Evolutionary conservation across 2,888 invertebrate species (phyloP).

Genomic region (Calameuta pallipes): DNA sequence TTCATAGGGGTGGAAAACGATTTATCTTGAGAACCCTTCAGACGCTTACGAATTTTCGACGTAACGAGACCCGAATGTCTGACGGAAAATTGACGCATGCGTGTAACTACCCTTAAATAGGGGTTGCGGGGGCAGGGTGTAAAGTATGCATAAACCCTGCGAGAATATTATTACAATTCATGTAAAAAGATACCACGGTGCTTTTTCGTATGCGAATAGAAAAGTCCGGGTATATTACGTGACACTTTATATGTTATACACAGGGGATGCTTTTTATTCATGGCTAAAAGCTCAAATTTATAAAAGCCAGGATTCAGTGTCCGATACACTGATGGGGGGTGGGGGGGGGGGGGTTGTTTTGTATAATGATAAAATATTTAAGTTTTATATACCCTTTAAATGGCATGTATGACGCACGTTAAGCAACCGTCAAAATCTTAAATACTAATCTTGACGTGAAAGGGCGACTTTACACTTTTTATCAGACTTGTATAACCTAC

Average conservation of each 20-base stretch:
- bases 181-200: neutral
- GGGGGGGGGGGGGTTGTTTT: neutral
- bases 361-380: neutral
- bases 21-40: neutral
- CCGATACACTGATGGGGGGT: neutral
- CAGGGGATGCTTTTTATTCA: neutral
- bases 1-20: neutral
- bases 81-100: neutral
- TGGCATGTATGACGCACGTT: neutral
- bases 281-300: neutral
- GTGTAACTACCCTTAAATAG: neutral
- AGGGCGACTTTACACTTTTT: neutral
- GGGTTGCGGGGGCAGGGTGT: neutral
- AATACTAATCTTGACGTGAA: neutral
- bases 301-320: neutral
- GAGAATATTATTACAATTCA: neutral
- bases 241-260: neutral
- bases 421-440: neutral
- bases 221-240: neutral
- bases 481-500: neutral
- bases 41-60: neutral
- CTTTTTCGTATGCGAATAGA: neutral
- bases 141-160: neutral
- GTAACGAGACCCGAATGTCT: neutral
- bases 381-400: neutral